Conservation (phyloP, 2,113 vertebrate genomes). For the Myotis brandtii region DNA sequence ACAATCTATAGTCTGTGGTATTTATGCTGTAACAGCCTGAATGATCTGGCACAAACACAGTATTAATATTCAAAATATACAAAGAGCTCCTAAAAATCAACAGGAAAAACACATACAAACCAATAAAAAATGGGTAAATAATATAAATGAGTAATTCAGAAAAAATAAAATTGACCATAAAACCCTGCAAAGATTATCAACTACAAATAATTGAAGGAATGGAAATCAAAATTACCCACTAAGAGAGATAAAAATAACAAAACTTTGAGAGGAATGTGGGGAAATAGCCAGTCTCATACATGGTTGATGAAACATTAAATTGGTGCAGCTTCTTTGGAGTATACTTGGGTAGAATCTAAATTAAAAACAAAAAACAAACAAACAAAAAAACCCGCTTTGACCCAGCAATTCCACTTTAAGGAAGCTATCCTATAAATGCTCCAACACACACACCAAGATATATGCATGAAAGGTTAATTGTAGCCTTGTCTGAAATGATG, state of each 20-base stretch:
- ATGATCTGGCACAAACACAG: not conserved
- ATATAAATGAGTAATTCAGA: not conserved
- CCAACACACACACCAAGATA: not conserved
- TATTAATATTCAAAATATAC: constrained; percentile 3
- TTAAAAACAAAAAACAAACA: not conserved
- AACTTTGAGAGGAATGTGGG: constrained; percentile 39
- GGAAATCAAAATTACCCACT: not conserved
- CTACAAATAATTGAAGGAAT: not conserved
- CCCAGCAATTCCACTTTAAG: constrained; percentile 55
- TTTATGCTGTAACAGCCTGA: not conserved
- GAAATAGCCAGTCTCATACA: not conserved
- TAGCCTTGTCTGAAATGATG: not conserved
- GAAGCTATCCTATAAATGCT: not conserved
- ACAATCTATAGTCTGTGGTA: not conserved
- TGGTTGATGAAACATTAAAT: not conserved
- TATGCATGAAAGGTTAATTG: not conserved
- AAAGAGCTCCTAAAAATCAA: constrained; percentile 19
- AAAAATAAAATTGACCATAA: not conserved
- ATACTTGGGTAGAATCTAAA: constrained; percentile 34
- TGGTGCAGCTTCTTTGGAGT: not conserved
- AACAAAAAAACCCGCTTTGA: not conserved
- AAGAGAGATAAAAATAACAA: constrained; percentile 25
- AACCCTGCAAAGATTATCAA: not conserved
- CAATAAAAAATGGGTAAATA: not conserved
- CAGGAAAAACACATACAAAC: not conserved